A percentile compares a stretch with the other conserved stretches of the same genome.
phyloP scores from a whole-genome alignment of 2,888 invertebrate species.

The Chalcis sispes region DNA sequence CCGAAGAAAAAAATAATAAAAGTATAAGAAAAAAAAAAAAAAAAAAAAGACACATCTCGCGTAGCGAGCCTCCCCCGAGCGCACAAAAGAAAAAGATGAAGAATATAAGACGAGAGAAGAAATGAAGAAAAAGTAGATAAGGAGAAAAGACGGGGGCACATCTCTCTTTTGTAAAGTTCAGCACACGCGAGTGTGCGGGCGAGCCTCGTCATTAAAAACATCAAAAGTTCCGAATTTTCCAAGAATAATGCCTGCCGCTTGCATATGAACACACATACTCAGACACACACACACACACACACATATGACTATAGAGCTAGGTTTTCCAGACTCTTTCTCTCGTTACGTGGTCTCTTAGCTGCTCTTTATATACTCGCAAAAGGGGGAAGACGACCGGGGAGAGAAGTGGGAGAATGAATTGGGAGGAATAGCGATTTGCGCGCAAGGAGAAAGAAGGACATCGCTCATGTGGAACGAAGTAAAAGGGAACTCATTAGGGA shows the following conservation, averaged over 20 bases:
- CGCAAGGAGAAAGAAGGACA: conserved; percentile 55
- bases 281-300: conserved; percentile 5
- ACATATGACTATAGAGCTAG: background rate
- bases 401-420: background rate
- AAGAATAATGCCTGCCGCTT: conserved; percentile 53
- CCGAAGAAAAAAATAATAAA: background rate
- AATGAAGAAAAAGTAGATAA: too few species aligned
- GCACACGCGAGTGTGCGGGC: background rate
- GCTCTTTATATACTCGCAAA: conserved; percentile 32
- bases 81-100: conserved; percentile 33
- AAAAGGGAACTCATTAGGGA: conserved; percentile 66
- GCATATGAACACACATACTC: too few species aligned
- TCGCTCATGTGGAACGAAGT: conserved; percentile 63
- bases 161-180: conserved; percentile 43
- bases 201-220: conserved; percentile 56
- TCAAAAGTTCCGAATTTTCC: conserved; percentile 53
- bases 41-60: background rate
- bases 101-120: too few species aligned
- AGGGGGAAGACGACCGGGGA: background rate
- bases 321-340: conserved; percentile 13
- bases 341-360: conserved; percentile 21
- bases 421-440: conserved; percentile 16
- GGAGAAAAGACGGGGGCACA: background rate
- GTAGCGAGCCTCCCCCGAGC: too few species aligned
- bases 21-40: conserved; percentile 3